Evolutionary conservation across 2,113 vertebrate genomes (phyloP), one percentile per base, ranked within the genome.

Genomic region (Paraplagusia blochii): DNA sequence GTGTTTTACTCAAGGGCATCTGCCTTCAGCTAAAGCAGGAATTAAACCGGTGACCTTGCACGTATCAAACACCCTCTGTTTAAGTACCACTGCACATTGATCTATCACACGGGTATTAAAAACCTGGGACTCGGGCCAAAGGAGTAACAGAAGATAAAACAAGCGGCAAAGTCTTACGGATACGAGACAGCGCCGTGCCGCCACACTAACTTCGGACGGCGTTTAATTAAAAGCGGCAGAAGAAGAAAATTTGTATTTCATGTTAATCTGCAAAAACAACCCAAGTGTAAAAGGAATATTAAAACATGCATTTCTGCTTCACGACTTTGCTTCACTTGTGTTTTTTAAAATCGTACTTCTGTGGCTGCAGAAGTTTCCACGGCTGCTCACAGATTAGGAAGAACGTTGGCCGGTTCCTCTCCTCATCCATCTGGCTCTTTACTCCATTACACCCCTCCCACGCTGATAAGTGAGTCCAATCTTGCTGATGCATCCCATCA

Each of bases 391-490:
- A 56, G 66, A 76, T 72, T 77, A 57, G 63, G 40, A 11, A 11
- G 11, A 50, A 52, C 52, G 7, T 72, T 66, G 48, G 59, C 44
- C 44, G 9, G n/a, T 42, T 59, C 15, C 42, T 29, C 44, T 53
- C 33, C 63, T 60, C 39, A 63, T 75, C 66, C 58, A 17, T 55
- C 44, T 44, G 44, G 68, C 55, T 61, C 22, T 29, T 29, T 29
- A 29, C 22, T 58, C 54, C 17, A 51, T 69, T 80, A 53, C 62
- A 46, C 51, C 56, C 50, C 44, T 14, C 43, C 45, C 51, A 52
- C 35, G 29, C 42, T 0, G 58, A 80, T 76, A 76, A 85, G 68
- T 22, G 11, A 48, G 68, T 71, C 68, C 62, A 67, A 74, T 74
- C 67, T 56, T 58, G 75, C 70, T 75, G 77, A 79, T 74, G 73